phyloP scores from a whole-genome alignment of 2,113 vertebrate genomes.

The Sturnus vulgaris region DNA sequence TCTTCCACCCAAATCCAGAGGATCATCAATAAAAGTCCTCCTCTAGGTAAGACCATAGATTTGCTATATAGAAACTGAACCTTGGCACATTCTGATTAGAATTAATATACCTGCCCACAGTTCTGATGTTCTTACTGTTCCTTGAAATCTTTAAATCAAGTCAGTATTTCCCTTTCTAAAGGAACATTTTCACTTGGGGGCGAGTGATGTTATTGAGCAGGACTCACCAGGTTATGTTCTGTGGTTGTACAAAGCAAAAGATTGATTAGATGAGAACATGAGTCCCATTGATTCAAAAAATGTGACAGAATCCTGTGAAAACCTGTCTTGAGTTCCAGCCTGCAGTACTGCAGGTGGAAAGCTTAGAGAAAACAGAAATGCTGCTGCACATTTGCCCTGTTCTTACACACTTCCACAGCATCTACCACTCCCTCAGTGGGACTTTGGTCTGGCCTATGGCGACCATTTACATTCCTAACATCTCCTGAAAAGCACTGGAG shows the following conservation, averaged over 20 bases:
- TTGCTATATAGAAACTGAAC: neutral
- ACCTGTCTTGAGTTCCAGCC: accelerated
- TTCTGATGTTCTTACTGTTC: neutral
- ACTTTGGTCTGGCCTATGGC: neutral
- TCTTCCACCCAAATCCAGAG: neutral
- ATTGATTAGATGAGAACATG: neutral
- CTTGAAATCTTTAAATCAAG: neutral
- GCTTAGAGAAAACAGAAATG: neutral
- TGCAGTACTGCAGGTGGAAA: neutral
- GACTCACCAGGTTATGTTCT: neutral
- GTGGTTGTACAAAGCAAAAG: neutral
- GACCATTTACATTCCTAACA: neutral
- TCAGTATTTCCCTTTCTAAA: neutral
- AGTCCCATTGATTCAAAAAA: neutral
- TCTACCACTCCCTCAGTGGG: neutral
- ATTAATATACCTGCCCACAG: neutral
- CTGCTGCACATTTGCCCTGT: neutral
- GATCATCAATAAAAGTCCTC: neutral
- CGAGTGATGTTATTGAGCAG: neutral
- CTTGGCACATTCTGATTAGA: neutral
- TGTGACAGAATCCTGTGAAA: neutral
- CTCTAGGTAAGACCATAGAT: neutral
- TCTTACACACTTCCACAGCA: neutral
- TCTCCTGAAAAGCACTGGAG: neutral
- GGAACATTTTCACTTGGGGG: neutral